A percentile compares a stretch with the other conserved stretches of the same genome.
phyloP scores from a whole-genome alignment of 2,888 invertebrate species.

The Hoplodrina ambigua region DNA sequence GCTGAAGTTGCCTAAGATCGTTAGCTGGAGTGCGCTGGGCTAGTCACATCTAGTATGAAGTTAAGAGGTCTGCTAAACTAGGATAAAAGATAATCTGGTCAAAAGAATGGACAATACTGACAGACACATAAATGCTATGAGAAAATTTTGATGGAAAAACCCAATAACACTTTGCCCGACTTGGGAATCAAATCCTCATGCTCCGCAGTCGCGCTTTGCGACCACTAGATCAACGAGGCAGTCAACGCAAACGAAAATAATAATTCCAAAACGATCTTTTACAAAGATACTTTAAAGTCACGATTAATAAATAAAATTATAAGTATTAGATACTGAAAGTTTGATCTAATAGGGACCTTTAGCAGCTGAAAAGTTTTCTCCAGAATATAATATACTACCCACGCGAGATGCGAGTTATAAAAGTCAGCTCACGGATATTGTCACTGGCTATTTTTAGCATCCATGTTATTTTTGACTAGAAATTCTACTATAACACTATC shows the following conservation, averaged over 20 bases:
- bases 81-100: conserved; percentile 6
- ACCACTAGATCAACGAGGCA: too few relatives aligned
- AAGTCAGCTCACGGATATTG: conserved; percentile 12
- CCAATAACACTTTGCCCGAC: too few relatives aligned
- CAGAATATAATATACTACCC: conserved; percentile 19
- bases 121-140: background rate
- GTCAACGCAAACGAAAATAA: background rate
- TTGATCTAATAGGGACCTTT: conserved; percentile 16
- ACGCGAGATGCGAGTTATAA: conserved; percentile 18
- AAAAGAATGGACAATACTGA: conserved; percentile 11
- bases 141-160: too few relatives aligned
- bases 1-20: conserved; percentile 40
- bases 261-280: conserved; percentile 9
- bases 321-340: background rate
- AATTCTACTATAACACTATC: too few relatives aligned
- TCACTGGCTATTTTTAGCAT: conserved; percentile 9
- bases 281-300: conserved; percentile 1
- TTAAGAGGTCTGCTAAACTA: conserved; percentile 9
- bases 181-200: too few relatives aligned
- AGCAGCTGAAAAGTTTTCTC: conserved; percentile 25
- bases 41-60: conserved; percentile 7
- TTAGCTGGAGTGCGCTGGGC: conserved; percentile 40
- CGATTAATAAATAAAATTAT: conserved; percentile 17
- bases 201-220: too few relatives aligned
- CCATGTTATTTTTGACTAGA: conserved; percentile 1